phyloP scores from a whole-genome alignment of 2,888 invertebrate species.

The Lucinisca nassula region DNA sequence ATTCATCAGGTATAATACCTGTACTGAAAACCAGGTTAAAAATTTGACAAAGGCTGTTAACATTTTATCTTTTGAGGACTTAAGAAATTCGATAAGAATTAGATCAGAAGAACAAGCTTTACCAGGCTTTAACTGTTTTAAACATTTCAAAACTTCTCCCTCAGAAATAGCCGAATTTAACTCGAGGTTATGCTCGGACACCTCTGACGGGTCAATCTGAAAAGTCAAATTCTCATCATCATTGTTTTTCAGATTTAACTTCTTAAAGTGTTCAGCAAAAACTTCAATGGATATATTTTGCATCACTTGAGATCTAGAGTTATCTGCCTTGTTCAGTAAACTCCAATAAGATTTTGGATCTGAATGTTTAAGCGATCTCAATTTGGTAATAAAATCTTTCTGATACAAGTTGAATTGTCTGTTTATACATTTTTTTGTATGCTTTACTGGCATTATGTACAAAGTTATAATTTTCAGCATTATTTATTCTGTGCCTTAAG shows the following conservation, averaged over 20 bases:
- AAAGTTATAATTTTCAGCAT: not conserved
- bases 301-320: not conserved
- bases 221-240: not conserved
- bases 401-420: not conserved
- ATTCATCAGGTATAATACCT: too few relatives aligned
- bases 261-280: not conserved
- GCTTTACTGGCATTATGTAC: constrained; percentile 2
- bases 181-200: not conserved
- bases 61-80: not conserved
- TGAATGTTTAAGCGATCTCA: not conserved
- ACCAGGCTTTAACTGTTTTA: not conserved
- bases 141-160: not conserved
- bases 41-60: not conserved
- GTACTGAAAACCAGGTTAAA: too few relatives aligned
- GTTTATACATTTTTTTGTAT: not conserved
- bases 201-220: not conserved
- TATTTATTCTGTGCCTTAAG: not conserved
- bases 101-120: not conserved
- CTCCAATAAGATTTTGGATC: not conserved
- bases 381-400: not conserved
- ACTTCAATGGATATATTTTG: not conserved
- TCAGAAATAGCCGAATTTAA: not conserved
- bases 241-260: not conserved
- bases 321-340: not conserved
- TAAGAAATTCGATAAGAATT: too few relatives aligned